Percentiles rank a stretch among this genome's conserved stretches.
Evolutionary conservation across 23 tunicate genomes (phyloP).

Genomic region (Oikopleura dioica): DNA sequence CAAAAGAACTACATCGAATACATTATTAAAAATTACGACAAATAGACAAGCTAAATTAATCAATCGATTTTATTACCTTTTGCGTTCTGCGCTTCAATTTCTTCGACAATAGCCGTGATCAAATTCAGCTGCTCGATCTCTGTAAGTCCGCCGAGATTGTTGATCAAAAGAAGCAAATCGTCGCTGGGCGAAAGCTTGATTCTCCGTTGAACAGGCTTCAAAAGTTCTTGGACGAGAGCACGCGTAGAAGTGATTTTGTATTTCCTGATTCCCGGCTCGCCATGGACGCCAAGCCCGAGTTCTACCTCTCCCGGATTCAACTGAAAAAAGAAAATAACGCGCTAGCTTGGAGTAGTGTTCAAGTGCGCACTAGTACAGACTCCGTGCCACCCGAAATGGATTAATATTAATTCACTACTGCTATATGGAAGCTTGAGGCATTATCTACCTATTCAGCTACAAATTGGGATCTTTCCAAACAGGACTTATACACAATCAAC

Average conservation of each 20-base stretch:
- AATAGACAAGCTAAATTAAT: constrained; percentile 14
- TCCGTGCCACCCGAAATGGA: too few relatives aligned
- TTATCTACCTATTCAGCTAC: too few relatives aligned
- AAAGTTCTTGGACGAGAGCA: not conserved
- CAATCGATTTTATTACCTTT: constrained; percentile 33
- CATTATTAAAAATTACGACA: not conserved
- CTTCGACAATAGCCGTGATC: constrained; percentile 7
- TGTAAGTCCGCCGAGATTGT: constrained; percentile 80
- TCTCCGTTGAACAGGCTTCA: not conserved
- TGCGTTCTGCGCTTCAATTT: too few relatives aligned
- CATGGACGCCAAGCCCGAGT: constrained; percentile 92
- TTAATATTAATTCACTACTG: too few relatives aligned
- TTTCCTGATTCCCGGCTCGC: constrained; percentile 80
- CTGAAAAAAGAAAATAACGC: too few relatives aligned
- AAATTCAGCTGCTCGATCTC: constrained; percentile 54
- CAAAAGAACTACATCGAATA: not conserved
- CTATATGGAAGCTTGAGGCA: too few relatives aligned
- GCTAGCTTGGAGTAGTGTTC: too few relatives aligned
- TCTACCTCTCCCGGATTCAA: constrained; percentile 52
- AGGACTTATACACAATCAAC: too few relatives aligned
- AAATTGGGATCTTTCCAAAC: too few relatives aligned
- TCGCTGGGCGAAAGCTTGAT: constrained; percentile 26
- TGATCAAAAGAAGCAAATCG: constrained; percentile 41
- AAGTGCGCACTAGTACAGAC: too few relatives aligned
- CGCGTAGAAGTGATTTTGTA: constrained; percentile 18